phyloP scores from a whole-genome alignment of 2,113 vertebrate genomes.

The Picathartes gymnocephalus region DNA sequence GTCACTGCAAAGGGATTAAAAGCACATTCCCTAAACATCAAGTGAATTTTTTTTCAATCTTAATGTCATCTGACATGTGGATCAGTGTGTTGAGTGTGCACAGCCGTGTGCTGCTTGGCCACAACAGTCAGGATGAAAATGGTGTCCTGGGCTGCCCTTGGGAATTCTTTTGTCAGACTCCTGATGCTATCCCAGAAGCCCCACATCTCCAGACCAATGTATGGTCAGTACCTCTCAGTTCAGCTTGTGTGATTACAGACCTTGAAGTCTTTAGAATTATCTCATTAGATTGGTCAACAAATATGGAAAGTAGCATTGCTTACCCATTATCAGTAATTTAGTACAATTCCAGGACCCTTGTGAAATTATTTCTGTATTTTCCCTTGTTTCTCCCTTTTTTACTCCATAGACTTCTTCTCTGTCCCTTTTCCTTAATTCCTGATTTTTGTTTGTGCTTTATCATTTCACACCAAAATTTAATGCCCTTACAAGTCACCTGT shows the following conservation, averaged over 20 bases:
- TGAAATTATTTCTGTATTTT: not conserved
- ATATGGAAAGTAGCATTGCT: not conserved
- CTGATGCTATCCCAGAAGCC: not conserved
- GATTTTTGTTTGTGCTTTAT: not conserved
- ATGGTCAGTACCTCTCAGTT: not conserved
- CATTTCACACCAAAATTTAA: not conserved
- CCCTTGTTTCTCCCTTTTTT: not conserved
- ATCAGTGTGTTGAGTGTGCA: not conserved
- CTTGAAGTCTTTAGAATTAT: not conserved
- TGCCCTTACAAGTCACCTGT: not conserved
- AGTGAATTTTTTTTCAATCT: not conserved
- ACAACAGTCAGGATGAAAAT: not conserved
- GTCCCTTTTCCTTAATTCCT: not conserved
- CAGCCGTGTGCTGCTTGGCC: fast-evolving
- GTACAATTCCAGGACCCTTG: not conserved
- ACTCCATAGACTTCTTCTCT: not conserved
- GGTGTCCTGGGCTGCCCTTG: not conserved
- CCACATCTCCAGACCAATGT: not conserved
- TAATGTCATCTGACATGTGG: not conserved
- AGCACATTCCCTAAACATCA: not conserved
- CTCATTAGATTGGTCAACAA: not conserved
- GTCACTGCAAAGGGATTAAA: not conserved
- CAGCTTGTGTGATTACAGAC: not conserved
- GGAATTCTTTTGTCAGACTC: not conserved
- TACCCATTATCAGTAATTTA: not conserved